These are phyloP conservation scores for Pachypanchax playfairii DNA, from an alignment of 2,113 vertebrate species.

Conservation along the genomic window DNA sequence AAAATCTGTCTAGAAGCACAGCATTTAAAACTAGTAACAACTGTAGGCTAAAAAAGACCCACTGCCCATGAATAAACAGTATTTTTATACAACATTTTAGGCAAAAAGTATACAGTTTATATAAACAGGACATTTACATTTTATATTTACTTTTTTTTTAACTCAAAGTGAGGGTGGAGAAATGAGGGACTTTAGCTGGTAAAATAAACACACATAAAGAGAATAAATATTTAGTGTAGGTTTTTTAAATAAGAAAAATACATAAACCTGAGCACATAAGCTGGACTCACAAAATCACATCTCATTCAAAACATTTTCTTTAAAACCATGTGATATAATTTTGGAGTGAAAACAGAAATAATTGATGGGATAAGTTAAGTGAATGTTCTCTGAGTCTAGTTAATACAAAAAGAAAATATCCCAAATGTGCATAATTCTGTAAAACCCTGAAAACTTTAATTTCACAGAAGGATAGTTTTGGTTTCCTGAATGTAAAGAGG, in stretches of 20 bases:
- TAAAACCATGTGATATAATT: too few species aligned
- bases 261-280: conserved; percentile 30
- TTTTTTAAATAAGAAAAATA: conserved; percentile 1
- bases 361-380: neutral
- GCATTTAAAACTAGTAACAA: neutral
- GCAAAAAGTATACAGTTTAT: neutral
- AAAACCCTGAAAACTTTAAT: conserved; percentile 64
- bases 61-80: neutral
- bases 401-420: conserved; percentile 22
- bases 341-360: too few species aligned
- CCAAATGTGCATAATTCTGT: conserved; percentile 41
- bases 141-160: neutral
- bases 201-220: neutral
- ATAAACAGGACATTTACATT: neutral
- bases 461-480: conserved; percentile 63
- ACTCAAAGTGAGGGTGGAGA: neutral
- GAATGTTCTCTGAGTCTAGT: conserved; percentile 20
- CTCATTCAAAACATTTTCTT: conserved; percentile 21
- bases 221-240: too few species aligned
- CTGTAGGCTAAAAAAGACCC: neutral
- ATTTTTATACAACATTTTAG: neutral
- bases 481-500: conserved; percentile 53
- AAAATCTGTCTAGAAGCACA: neutral
- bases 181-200: neutral
- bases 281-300: conserved; percentile 28